phyloP scores from a whole-genome alignment of 1,140 invertebrate genomes.

The Pissodes strobi region DNA sequence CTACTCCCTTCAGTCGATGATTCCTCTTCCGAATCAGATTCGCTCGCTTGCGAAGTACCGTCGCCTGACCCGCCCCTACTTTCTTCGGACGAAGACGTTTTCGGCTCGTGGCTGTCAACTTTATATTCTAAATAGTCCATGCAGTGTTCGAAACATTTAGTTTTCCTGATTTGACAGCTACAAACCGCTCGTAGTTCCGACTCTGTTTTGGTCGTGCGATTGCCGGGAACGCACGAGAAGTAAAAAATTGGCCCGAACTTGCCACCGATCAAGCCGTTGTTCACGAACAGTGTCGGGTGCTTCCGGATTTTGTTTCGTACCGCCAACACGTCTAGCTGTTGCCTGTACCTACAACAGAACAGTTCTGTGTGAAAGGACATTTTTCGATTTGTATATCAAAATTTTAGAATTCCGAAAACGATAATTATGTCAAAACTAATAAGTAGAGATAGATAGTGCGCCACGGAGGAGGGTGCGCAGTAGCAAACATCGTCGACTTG shows the following conservation, averaged over 20 bases:
- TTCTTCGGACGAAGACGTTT: background rate
- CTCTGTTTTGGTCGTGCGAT: background rate
- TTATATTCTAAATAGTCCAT: slow-evolving; percentile 19
- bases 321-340: slow-evolving; percentile 14
- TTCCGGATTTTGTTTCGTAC: slow-evolving; percentile 23
- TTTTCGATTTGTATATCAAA: too few relatives aligned
- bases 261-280: slow-evolving; percentile 35
- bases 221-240: background rate
- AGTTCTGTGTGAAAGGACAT: too few relatives aligned
- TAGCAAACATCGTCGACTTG: too few relatives aligned
- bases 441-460: too few relatives aligned
- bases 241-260: slow-evolving; percentile 26
- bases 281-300: slow-evolving; percentile 37
- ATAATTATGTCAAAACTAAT: too few relatives aligned
- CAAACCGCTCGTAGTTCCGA: background rate
- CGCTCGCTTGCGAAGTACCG: background rate
- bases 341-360: slow-evolving; percentile 10
- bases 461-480: too few relatives aligned
- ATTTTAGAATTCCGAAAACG: too few relatives aligned
- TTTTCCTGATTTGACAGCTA: slow-evolving; percentile 17
- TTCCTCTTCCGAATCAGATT: slow-evolving; percentile 1
- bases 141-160: slow-evolving; percentile 13
- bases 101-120: background rate
- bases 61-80: background rate
- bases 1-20: background rate